Conservation (phyloP, 2,113 vertebrate genomes). For the Apus apus region DNA sequence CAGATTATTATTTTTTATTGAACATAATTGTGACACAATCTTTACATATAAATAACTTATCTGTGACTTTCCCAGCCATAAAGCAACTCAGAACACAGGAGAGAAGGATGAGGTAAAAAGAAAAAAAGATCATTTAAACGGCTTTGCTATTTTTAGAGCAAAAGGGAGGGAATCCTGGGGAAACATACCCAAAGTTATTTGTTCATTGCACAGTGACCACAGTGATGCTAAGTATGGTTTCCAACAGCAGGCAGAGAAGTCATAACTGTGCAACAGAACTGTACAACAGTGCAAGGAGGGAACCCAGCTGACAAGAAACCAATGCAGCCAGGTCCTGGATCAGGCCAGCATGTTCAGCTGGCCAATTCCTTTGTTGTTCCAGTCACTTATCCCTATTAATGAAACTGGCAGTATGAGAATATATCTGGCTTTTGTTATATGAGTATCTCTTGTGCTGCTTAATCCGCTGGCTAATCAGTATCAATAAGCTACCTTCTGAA, state of each 20-base stretch:
- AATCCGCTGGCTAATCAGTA: background rate
- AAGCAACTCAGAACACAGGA: background rate
- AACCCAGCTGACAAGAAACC: background rate
- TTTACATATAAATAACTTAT: constrained; percentile 15
- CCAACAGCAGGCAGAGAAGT: background rate
- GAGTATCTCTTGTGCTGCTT: background rate
- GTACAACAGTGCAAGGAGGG: background rate
- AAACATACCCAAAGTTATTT: background rate
- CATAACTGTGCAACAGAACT: background rate
- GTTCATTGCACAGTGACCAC: background rate
- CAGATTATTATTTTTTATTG: background rate
- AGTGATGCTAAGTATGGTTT: background rate
- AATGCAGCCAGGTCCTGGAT: background rate
- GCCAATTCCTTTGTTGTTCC: background rate
- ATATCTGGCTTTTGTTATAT: background rate
- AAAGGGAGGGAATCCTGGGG: background rate
- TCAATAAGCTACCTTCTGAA: background rate
- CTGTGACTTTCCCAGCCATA: background rate
- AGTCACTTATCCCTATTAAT: background rate
- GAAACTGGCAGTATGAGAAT: background rate
- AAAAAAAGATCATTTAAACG: background rate
- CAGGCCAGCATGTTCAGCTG: background rate
- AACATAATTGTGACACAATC: background rate
- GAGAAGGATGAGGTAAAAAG: background rate
- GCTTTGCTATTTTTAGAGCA: background rate